Evolutionary conservation across 2,888 invertebrate species (phyloP).

Genomic region (Amiota mariae): DNA sequence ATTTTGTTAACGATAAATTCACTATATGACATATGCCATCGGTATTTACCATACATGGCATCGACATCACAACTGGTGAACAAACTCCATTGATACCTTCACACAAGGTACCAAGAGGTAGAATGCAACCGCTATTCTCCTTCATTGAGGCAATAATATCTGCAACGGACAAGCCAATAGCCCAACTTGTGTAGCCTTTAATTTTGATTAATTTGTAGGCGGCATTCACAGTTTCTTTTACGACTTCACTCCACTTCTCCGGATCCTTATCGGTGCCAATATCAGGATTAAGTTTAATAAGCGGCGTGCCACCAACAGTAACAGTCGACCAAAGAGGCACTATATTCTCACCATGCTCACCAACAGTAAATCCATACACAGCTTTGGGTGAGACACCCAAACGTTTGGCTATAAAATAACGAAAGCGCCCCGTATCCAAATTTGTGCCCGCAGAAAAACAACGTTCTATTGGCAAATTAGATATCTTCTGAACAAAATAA

Average conservation of each 20-base stretch:
- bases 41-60: neutral
- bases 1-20: neutral
- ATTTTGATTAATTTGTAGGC: neutral
- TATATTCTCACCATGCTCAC: constrained; percentile 90
- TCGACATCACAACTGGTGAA: neutral
- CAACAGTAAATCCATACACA: constrained; percentile 90
- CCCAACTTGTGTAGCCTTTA: constrained; percentile 3
- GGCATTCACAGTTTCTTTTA: neutral
- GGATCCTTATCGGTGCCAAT: constrained; percentile 80
- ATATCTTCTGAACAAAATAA: constrained; percentile 90
- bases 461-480: constrained; percentile 84
- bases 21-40: neutral
- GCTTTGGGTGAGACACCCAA: constrained; percentile 83
- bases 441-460: constrained; percentile 91
- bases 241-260: constrained; percentile 76
- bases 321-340: constrained; percentile 92
- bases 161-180: neutral
- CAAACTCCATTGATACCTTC: constrained; percentile 3
- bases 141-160: neutral
- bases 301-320: constrained; percentile 86
- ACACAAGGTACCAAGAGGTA: neutral
- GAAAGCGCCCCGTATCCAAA: constrained; percentile 88
- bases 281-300: constrained; percentile 81
- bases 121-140: neutral
- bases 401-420: constrained; percentile 84